Evolutionary conservation across 2,888 invertebrate species (phyloP).

Genomic region (Eremobia ochroleuca): DNA sequence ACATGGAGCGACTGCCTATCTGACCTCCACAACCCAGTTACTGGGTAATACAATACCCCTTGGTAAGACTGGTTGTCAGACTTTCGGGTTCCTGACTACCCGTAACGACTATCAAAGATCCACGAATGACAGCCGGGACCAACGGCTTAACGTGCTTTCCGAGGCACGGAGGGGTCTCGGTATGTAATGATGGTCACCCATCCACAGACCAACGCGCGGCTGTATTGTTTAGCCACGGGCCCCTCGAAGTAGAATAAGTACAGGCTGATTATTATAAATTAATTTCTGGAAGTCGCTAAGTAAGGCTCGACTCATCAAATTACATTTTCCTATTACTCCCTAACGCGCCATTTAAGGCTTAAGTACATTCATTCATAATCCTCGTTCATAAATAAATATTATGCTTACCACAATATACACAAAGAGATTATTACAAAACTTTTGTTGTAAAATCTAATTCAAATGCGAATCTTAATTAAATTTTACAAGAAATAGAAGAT

Average conservation of each 20-base stretch:
- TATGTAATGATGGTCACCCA: too few species aligned
- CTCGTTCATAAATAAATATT: conserved; percentile 32
- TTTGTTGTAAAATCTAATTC: conserved; percentile 55
- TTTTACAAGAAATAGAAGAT: conserved; percentile 57
- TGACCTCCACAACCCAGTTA: too few species aligned
- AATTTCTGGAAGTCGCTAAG: neutral
- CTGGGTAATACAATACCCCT: too few species aligned
- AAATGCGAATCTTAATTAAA: conserved; percentile 52
- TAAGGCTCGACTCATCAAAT: conserved; percentile 23
- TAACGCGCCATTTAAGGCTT: conserved; percentile 18
- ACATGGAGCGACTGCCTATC: too few species aligned
- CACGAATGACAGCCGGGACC: too few species aligned
- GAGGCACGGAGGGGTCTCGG: too few species aligned
- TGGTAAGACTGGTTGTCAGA: too few species aligned
- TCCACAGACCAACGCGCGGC: too few species aligned
- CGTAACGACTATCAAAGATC: too few species aligned
- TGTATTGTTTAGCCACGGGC: too few species aligned
- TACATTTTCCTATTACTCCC: conserved; percentile 12
- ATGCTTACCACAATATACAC: conserved; percentile 15
- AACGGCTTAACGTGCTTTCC: too few species aligned
- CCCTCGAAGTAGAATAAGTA: neutral
- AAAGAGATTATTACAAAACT: conserved; percentile 51
- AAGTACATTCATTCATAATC: conserved; percentile 20
- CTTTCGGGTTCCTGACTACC: too few species aligned
- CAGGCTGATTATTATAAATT: neutral